phyloP scores from a whole-genome alignment of 2,888 invertebrate species.

The Lasioglossum marginatum region DNA sequence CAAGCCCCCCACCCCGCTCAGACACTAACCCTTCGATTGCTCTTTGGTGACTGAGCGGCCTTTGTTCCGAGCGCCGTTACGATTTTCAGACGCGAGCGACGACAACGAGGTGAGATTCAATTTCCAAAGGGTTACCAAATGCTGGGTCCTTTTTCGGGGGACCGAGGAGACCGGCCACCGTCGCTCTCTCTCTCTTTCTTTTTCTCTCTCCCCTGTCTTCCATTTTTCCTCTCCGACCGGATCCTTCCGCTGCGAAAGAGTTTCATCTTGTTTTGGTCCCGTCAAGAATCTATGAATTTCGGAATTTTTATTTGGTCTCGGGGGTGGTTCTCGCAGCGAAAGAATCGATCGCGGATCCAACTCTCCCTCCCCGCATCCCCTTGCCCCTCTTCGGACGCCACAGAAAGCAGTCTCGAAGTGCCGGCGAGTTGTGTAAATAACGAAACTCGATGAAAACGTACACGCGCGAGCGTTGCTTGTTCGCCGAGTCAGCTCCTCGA shows the following conservation, averaged over 20 bases:
- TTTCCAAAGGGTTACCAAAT: constrained; percentile 35
- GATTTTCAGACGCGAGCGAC: constrained; percentile 35
- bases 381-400: neutral
- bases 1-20: constrained; percentile 21
- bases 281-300: neutral
- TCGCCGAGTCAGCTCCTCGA: constrained; percentile 8
- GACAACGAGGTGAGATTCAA: constrained; percentile 41
- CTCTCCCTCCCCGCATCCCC: neutral
- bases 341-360: neutral
- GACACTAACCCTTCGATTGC: constrained; percentile 58
- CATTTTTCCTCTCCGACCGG: constrained; percentile 11
- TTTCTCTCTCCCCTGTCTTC: neutral
- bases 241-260: constrained; percentile 9
- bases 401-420: constrained; percentile 35
- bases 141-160: neutral
- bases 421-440: constrained; percentile 22
- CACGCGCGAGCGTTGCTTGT: constrained; percentile 77
- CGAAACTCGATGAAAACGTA: constrained; percentile 75
- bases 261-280: neutral
- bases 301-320: neutral
- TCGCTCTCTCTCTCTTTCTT: neutral
- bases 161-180: constrained; percentile 13
- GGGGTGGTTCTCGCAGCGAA: constrained; percentile 4
- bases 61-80: constrained; percentile 57
- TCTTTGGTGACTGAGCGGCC: constrained; percentile 48